phyloP scores from a whole-genome alignment of 2,113 vertebrate species.

The Mixornis gularis region DNA sequence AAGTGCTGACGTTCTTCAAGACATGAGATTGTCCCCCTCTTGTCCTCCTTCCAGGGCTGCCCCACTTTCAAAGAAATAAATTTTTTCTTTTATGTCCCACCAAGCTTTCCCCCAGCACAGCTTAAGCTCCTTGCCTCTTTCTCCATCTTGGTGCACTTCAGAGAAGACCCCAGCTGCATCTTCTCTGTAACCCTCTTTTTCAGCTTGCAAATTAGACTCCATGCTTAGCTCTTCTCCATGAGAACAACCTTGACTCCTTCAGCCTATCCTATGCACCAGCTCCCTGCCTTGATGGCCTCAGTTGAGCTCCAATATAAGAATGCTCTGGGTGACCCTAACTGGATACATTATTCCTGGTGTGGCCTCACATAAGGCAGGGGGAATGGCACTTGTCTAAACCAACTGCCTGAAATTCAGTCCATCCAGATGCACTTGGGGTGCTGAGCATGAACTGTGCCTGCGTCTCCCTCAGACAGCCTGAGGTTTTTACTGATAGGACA shows the following conservation, averaged over 20 bases:
- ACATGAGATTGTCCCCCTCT: fast-evolving
- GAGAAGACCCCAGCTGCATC: neutral
- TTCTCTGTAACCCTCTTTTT: neutral
- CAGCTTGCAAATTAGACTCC: neutral
- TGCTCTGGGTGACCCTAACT: neutral
- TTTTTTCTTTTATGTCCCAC: neutral
- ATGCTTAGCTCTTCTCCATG: neutral
- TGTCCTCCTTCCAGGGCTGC: neutral
- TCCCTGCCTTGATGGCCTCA: neutral
- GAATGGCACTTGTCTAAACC: neutral
- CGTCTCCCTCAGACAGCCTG: no score
- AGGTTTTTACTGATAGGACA: neutral
- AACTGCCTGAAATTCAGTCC: neutral
- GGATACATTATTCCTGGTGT: neutral
- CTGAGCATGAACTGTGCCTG: neutral
- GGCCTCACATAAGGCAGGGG: neutral
- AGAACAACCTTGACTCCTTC: neutral
- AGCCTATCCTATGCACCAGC: neutral
- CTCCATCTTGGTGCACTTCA: neutral
- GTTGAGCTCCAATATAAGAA: neutral
- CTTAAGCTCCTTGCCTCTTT: neutral
- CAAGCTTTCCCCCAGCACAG: neutral
- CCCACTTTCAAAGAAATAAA: neutral
- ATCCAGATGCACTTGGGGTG: no score
- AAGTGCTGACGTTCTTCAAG: neutral